These are phyloP conservation scores for Macrophya annulata DNA, from an alignment of 2,888 invertebrate species.

Conservation along the genomic window DNA sequence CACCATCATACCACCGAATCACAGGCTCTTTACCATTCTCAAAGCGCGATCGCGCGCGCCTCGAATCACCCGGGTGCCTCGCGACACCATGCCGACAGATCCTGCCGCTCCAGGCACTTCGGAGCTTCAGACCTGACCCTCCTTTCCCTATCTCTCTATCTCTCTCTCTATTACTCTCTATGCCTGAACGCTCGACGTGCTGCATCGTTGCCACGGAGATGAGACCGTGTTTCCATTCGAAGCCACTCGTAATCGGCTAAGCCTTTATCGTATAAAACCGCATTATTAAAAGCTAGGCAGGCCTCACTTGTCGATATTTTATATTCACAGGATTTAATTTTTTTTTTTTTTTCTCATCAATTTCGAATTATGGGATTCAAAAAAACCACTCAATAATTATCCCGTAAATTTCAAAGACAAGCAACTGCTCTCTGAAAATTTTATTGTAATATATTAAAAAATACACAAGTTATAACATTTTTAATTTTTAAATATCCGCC, in stretches of 20 bases:
- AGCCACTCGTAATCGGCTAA: conserved; percentile 66
- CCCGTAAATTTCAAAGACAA: no score
- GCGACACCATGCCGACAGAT: conserved; percentile 54
- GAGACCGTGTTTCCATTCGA: conserved; percentile 68
- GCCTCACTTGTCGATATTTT: conserved; percentile 64
- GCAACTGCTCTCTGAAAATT: no score
- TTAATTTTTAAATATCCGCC: background rate
- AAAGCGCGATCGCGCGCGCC: conserved; percentile 38
- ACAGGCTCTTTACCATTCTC: conserved; percentile 42
- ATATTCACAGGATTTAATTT: conserved; percentile 40
- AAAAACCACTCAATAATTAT: no score
- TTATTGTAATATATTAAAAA: no score
- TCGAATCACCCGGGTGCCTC: conserved; percentile 70
- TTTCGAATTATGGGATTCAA: no score
- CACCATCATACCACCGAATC: conserved; percentile 17
- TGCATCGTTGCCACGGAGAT: conserved; percentile 71
- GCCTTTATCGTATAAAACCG: conserved; percentile 66
- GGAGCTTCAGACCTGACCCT: conserved; percentile 36
- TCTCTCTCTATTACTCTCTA: conserved; percentile 45
- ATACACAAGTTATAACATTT: no score
- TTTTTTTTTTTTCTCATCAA: no score
- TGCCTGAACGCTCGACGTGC: conserved; percentile 21
- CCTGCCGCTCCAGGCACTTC: conserved; percentile 42
- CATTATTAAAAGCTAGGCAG: conserved; percentile 72
- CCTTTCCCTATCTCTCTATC: conserved; percentile 37